Base-by-base conservation (phyloP, 64 coral and sea anemone species). In the Montipora capricornis region DNA sequence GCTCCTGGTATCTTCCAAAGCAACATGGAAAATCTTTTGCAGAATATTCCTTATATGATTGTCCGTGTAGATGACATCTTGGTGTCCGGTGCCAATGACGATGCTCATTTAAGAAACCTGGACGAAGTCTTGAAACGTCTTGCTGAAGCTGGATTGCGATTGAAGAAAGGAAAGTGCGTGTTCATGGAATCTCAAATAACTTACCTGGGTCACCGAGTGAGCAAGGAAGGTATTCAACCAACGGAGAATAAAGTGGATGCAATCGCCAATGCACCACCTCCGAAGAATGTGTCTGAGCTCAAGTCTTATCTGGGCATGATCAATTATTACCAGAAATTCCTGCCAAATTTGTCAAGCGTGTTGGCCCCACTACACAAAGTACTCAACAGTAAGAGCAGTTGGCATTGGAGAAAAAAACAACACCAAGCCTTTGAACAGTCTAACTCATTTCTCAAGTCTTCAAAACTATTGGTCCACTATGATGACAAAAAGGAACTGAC, bases 1-100 rank as follows among this genome's bases (percentile, higher is more conserved):
- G 89, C 89, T 16, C 88, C 88, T 46, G 88, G 20, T 49, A 76
- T 88, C 50, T 88, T 71, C 26, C 87, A 88, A 26, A 20, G 84
- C 44, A 87, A 62, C 3, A 89, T 89, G 13, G 70, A 89, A 61
- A 89, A 55, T 55, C 49, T 89, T 6, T 47, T 89, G 1, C 87
- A 78, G 37, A 69, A 69, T 0, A 75, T 78, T 4, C 71, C 49
- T 2, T 20, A 87, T 19, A 67, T 87, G 7, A 60, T 87, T 17
- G 67, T 74, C 19, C 45, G 68, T 6, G 29, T 73, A 49, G 84
- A 87, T 68, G 84, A 87, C 29, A 87, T 74, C 67, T 44, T 87
- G 4, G 46, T 87, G 44, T 70, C 84, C 4, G 84, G 84, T 6
- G 29, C 68, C 44, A 87, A 6, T 19, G 68, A n/a, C 8, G 4